Conservation (phyloP, 2,113 vertebrate species). For the Boulengeromyrus knoepffleri region DNA sequence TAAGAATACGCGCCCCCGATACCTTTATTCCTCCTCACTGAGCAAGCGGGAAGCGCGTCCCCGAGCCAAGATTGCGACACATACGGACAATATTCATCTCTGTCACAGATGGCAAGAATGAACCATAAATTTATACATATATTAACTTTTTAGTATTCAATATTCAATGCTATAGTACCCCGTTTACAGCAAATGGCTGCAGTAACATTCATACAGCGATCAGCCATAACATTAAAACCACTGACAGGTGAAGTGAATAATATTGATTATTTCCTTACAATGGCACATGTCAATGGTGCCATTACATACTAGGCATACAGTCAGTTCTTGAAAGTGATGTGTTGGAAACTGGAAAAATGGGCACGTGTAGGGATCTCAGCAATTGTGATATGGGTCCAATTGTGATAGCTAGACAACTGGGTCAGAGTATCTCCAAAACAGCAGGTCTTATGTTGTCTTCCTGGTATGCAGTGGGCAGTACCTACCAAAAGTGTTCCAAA, state of each 20-base stretch:
- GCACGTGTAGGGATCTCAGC: neutral
- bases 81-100: neutral
- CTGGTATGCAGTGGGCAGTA: neutral
- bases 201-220: neutral
- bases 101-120: neutral
- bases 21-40: neutral
- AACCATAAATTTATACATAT: neutral
- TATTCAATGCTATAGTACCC: neutral
- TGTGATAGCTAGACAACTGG: neutral
- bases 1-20: slow-evolving; percentile 15
- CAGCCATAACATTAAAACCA: neutral
- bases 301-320: neutral
- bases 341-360: neutral
- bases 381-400: neutral
- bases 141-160: neutral
- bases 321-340: neutral
- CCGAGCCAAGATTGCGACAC: slow-evolving; percentile 21
- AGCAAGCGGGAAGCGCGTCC: slow-evolving; percentile 11
- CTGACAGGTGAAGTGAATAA: neutral
- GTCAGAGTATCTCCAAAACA: neutral
- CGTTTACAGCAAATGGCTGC: neutral
- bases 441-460: too few species aligned
- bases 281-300: neutral
- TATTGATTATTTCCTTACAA: neutral
- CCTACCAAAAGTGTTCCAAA: neutral